Base-by-base conservation (phyloP, 2,888 invertebrate species). In the Arrhopalites spinosus region DNA sequence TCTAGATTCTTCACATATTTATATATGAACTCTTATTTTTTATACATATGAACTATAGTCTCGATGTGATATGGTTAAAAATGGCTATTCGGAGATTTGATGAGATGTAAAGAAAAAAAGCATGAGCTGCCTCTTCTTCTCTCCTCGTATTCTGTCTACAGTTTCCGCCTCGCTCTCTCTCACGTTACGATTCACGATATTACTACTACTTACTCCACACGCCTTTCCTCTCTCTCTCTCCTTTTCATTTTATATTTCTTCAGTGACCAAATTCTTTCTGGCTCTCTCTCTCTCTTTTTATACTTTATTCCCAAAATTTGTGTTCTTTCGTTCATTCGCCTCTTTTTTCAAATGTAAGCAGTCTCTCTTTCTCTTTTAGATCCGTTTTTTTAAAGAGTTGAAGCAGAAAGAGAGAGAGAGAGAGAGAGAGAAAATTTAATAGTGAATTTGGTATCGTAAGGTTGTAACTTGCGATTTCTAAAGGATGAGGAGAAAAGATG, bases 201-300 rank as follows among this genome's bases (percentile, higher is more conserved):
- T 59, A 59, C 20, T 23, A 7, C 7, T 3, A 20, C 50, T 50
- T n/a, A 3, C 13, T 27, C 25, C 7, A 36, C 36, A 36, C 36
- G 36, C 59, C 25, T 25, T 25, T 27, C 59, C 1, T 8, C 25
- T 59, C 59, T 56, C 53, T n/a, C 20, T 56, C 25, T 59, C 59
- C 23, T 27, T 25, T 23, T 25, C 20, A 1, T 23, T 2, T 59
- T n/a, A 20, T 53, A 23, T 20, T 50, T 59, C 25, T 23, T 23
- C 59, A 59, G 59, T 59, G 59, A 59, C 59, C 59, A 25, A 59
- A 59, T 59, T 59, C 59, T 59, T 59, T n/a, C 25, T 59, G 59
- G 25, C 59, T 59, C 27, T n/a, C 1, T 47, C 1, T 20, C 53
- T n/a, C 15, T 20, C n/a, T 20, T 56, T 56, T 20, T 56, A 20